phyloP scores from a whole-genome alignment of 1,140 invertebrate genomes.

The Galleria mellonella region DNA sequence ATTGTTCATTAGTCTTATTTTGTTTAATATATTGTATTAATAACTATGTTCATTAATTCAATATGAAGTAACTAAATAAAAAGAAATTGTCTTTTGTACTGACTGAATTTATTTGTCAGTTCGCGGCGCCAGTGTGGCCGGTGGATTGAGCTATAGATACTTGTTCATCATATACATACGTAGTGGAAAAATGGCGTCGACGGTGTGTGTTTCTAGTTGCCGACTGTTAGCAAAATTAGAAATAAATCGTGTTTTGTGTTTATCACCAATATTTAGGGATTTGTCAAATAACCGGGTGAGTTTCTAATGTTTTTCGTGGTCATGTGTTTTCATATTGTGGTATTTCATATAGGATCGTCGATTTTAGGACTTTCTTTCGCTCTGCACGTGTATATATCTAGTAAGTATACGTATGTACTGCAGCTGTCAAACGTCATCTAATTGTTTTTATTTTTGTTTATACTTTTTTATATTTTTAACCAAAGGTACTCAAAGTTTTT shows the following conservation, averaged over 20 bases:
- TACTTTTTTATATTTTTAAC: conserved; percentile 5
- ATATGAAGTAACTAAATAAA: too few relatives aligned
- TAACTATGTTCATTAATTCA: too few relatives aligned
- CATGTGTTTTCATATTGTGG: conserved; percentile 17
- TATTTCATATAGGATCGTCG: conserved; percentile 45
- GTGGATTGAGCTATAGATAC: conserved; percentile 16
- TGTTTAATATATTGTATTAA: too few relatives aligned
- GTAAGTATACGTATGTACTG: conserved; percentile 39
- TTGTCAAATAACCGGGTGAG: conserved; percentile 68
- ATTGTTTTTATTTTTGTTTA: conserved; percentile 26
- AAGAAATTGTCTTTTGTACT: too few relatives aligned
- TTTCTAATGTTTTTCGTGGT: conserved; percentile 24
- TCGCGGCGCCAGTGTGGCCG: conserved; percentile 28
- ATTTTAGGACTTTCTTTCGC: conserved; percentile 29
- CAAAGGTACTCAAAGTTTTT: conserved; percentile 16
- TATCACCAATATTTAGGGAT: conserved; percentile 68
- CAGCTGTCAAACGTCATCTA: conserved; percentile 59
- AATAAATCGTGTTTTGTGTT: conserved; percentile 73
- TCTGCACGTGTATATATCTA: conserved; percentile 37
- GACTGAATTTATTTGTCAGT: too few relatives aligned
- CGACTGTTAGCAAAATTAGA: conserved; percentile 73
- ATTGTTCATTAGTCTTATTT: too few relatives aligned
- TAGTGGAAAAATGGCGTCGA: conserved; percentile 74
- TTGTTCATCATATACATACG: conserved; percentile 27
- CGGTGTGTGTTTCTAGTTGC: conserved; percentile 72